phyloP scores from a whole-genome alignment of 1,140 invertebrate species.

The Saccostrea echinata region DNA sequence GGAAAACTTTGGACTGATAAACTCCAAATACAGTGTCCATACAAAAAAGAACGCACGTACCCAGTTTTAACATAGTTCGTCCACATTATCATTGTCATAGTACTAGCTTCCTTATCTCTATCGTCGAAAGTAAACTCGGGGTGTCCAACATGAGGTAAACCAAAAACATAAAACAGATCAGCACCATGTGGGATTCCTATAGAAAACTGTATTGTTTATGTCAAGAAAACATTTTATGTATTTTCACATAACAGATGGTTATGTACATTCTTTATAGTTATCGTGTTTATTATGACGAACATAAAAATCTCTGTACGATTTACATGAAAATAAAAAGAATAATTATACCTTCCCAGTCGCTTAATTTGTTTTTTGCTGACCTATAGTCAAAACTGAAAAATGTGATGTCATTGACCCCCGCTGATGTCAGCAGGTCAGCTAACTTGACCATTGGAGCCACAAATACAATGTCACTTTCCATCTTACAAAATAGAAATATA shows the following conservation, averaged over 20 bases:
- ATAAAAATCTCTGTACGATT: background rate
- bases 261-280: background rate
- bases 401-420: constrained; percentile 49
- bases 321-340: background rate
- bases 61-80: constrained; percentile 79
- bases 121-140: constrained; percentile 59
- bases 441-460: constrained; percentile 63
- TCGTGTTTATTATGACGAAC: background rate
- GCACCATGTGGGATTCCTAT: constrained; percentile 69
- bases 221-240: no score
- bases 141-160: constrained; percentile 62
- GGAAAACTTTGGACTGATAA: no score
- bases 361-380: constrained; percentile 50
- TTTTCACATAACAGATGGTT: no score
- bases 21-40: no score
- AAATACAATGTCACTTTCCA: constrained; percentile 65
- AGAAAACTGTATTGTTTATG: background rate
- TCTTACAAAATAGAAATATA: constrained; percentile 40
- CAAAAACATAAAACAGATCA: constrained; percentile 71
- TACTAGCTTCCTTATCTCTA: constrained; percentile 78
- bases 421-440: constrained; percentile 56
- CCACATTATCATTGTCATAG: constrained; percentile 80
- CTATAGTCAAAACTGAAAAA: constrained; percentile 66
- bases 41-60: constrained; percentile 62
- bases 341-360: constrained; percentile 63